Conservation (phyloP, 64 coral and sea anemone species). For the Montipora foliosa region DNA sequence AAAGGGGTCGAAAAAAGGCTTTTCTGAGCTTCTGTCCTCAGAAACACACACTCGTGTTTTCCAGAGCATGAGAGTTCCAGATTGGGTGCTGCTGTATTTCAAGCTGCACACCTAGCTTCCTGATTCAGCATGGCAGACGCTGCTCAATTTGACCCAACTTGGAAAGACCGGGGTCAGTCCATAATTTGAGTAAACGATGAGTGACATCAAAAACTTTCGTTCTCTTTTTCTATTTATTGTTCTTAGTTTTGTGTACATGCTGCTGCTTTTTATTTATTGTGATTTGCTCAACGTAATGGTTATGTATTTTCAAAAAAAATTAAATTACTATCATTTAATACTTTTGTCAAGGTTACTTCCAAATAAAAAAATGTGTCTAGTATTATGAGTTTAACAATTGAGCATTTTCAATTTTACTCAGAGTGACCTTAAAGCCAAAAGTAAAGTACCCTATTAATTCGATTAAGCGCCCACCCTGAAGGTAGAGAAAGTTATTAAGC, state of each 20-base stretch:
- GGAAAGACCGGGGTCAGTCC: slow-evolving; percentile 28
- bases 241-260: neutral
- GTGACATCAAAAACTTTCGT: neutral
- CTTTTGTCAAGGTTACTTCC: too few relatives aligned
- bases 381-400: too few relatives aligned
- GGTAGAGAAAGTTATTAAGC: too few relatives aligned
- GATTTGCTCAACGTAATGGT: too few relatives aligned
- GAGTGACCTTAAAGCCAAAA: too few relatives aligned
- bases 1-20: slow-evolving; percentile 37
- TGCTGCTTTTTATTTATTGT: neutral
- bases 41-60: slow-evolving; percentile 29
- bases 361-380: too few relatives aligned
- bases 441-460: too few relatives aligned
- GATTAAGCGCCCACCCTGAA: too few relatives aligned
- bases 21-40: slow-evolving; percentile 30
- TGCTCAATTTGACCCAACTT: slow-evolving; percentile 34
- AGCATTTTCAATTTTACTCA: too few relatives aligned
- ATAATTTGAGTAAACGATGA: neutral
- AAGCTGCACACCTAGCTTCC: slow-evolving; percentile 35
- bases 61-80: slow-evolving; percentile 4
- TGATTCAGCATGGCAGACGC: slow-evolving; percentile 53
- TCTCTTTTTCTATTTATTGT: neutral
- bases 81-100: slow-evolving; percentile 56
- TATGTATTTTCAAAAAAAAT: too few relatives aligned
- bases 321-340: too few relatives aligned